A percentile compares a stretch with the other conserved stretches of the same genome.
These are phyloP conservation scores for Hymenopus coronatus DNA, from an alignment of 2,888 invertebrate species.

Conservation along the genomic window DNA sequence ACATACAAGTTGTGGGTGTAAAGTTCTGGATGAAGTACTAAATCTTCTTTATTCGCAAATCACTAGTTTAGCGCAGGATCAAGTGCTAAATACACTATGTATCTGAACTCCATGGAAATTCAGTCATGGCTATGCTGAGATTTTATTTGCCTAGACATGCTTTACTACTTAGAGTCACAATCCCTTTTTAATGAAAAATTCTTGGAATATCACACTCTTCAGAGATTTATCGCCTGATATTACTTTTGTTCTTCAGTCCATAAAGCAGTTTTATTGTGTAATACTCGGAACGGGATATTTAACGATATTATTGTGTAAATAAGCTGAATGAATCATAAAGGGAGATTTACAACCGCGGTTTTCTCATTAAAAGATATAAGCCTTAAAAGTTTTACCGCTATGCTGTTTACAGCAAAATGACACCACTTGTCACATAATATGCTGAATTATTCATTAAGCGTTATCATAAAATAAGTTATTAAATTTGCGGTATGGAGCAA, in stretches of 20 bases:
- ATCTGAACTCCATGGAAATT: too few species aligned
- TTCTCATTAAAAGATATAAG: neutral
- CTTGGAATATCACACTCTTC: neutral
- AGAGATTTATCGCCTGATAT: neutral
- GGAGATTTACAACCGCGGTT: neutral
- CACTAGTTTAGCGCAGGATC: too few species aligned
- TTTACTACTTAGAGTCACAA: neutral
- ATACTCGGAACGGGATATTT: neutral
- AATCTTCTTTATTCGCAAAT: too few species aligned
- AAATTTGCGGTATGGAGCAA: too few species aligned
- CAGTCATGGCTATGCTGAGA: neutral
- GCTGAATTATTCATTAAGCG: too few species aligned
- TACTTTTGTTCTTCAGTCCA: neutral
- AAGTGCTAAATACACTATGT: too few species aligned
- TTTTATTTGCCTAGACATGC: neutral
- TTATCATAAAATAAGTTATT: too few species aligned
- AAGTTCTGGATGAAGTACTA: too few species aligned
- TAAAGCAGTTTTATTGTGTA: neutral
- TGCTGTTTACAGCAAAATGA: neutral
- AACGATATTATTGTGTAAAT: neutral
- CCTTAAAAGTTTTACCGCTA: neutral
- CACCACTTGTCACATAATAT: too few species aligned
- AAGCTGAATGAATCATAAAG: neutral
- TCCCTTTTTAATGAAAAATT: neutral
- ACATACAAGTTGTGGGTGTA: too few species aligned